Base-by-base conservation (phyloP, 2,888 invertebrate genomes). In the Amblyjoppa proteus region DNA sequence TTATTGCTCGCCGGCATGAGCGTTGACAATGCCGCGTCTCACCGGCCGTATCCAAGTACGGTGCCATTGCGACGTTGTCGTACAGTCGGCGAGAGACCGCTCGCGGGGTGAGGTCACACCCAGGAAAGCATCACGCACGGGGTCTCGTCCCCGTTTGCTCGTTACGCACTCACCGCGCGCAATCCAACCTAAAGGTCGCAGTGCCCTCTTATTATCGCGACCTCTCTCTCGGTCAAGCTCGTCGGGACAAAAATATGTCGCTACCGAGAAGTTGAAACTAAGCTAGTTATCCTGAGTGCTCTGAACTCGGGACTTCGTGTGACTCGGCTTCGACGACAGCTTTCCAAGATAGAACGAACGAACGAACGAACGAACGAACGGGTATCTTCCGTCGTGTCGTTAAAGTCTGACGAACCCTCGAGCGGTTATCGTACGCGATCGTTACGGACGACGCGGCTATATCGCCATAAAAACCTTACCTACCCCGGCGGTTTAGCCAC, bases 21-120 rank as follows among this genome's bases (percentile, higher is more conserved):
- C 75, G 75, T 81, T 81, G 78, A 79, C 73, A 83, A 80, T 79
- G 58, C 73, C 34, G 53, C 66, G 25, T 53, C 41, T 49, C 13
- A 28, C 25, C 41, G 53, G 16, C 64, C 51, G 28, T 71, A 53
- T 73, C 28, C 20, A 4, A 56, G n/a, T 38, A 41, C 73, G 69
- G 78, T 74, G 74, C 45, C 64, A 34, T 64, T 64, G 64, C 34
- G 31, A 64, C 64, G 45, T 76, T 81, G 86, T 81, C 80, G 85
- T 73, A 51, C 51, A 28, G 71, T 38, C 73, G 69, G 80, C 77
- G 31, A 16, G 34, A 64, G 6, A 84, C 69, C 74, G 71, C 76
- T 31, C 3, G 76, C 71, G 79, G 76, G 53, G 80, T 58, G 49
- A 83, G 85, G 85, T 85, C 82, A 85, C 85, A 85, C 85, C 76